Evolutionary conservation across 2,888 invertebrate species (phyloP), one percentile per base, ranked within the genome.

Genomic region (Epistrophe grossulariae): DNA sequence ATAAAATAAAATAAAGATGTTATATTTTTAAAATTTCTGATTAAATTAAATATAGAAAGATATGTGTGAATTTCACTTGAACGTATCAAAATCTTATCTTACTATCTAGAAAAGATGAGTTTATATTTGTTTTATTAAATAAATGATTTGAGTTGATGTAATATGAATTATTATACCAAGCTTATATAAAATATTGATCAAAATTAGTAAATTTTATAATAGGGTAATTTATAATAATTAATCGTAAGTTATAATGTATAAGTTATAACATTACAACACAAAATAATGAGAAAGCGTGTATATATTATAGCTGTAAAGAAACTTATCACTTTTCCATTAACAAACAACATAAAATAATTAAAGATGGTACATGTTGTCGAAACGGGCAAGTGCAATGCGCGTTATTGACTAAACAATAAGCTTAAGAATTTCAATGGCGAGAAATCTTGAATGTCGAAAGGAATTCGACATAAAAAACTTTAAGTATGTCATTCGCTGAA

Each of bases 1-100:
- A 50, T 24, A 24, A 24, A 72, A 78, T 82, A 43, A 66, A 52
- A 40, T 57, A 77, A 64, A 77, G 48, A 55, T 40, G 62, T 81
- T 77, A 81, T 81, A 77, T 81, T 81, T 81, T 81, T 76, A 64
- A 81, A 71, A 64, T 52, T 62, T 76, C 52, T 45, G 52, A 62
- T 17, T 55, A 48, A 76, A 81, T 71, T 24, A 43, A 19, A 59
- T 52, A 70, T 38, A 68, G 24, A 40, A 50, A 45, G 11, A 38
- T 60, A 40, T 45, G 62, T 71, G 43, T 40, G 35, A 11, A 17
- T 11, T 10, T 59, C 59, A 35, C 59, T 35, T 24, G 13, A 52
- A 52, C 24, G 52, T 52, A 52, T 52, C 19, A 24, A 52, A 7
- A 52, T 24, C 13, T 52, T 24, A 24, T 24, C 24, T 24, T 24